Conservation (phyloP, 64 coral and sea anemone species). For the Hydrozoanthus tunicans region DNA sequence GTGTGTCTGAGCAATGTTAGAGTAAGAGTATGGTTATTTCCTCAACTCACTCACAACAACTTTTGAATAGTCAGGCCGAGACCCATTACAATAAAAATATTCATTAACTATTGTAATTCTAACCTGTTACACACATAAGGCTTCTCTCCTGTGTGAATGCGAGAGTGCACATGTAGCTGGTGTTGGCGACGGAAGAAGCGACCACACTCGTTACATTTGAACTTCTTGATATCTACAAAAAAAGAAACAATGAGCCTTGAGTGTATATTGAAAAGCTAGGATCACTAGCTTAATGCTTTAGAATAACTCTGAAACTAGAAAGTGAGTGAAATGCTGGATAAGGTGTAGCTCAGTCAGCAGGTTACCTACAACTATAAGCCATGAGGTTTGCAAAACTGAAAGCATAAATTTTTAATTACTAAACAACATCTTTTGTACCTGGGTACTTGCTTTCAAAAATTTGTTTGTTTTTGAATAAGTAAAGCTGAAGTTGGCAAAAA, state of each 20-base stretch:
- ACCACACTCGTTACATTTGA: constrained; percentile 96
- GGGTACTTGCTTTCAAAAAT: too few species aligned
- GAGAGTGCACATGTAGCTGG: constrained; percentile 92
- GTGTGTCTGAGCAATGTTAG: too few species aligned
- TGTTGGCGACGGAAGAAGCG: constrained; percentile 97
- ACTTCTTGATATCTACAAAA: constrained; percentile 93
- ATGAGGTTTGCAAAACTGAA: too few species aligned
- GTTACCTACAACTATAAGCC: too few species aligned
- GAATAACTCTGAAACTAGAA: not conserved
- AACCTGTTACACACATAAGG: constrained; percentile 94
- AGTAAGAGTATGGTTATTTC: too few species aligned
- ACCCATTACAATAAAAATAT: not conserved
- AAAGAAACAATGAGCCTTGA: not conserved
- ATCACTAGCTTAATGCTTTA: not conserved
- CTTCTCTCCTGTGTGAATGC: constrained; percentile 98
- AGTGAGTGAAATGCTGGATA: too few species aligned
- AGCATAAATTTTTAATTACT: too few species aligned
- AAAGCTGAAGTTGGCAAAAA: too few species aligned
- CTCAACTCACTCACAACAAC: not conserved
- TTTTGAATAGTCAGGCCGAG: not conserved
- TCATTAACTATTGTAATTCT: not conserved
- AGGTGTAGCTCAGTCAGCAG: too few species aligned
- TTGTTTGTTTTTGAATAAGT: too few species aligned
- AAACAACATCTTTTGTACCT: too few species aligned
- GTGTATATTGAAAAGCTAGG: not conserved